These are phyloP conservation scores for Antheraea pernyi DNA, from an alignment of 1,140 invertebrate genomes.

Conservation along the genomic window DNA sequence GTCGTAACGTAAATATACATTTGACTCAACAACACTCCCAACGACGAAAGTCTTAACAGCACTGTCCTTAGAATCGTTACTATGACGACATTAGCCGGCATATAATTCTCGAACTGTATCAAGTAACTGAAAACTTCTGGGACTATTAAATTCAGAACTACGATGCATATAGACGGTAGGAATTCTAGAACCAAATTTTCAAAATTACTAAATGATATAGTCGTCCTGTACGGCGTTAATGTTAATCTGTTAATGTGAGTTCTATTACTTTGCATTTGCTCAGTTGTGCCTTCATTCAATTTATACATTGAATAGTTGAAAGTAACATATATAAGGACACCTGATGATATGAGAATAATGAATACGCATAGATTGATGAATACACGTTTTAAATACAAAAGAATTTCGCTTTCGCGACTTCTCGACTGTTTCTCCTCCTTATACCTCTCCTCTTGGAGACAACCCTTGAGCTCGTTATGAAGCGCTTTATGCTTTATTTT, in stretches of 20 bases:
- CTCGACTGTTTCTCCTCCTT: slow-evolving; percentile 85
- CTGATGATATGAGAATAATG: slow-evolving; percentile 80
- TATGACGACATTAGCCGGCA: slow-evolving; percentile 83
- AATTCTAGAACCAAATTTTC: slow-evolving; percentile 83
- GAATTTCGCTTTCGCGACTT: slow-evolving; percentile 83
- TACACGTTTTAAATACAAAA: slow-evolving; percentile 82
- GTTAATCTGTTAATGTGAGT: slow-evolving; percentile 20
- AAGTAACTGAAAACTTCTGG: slow-evolving; percentile 86
- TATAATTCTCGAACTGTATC: slow-evolving; percentile 87
- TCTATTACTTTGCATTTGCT: not conserved
- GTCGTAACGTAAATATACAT: slow-evolving; percentile 82
- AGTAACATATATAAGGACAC: slow-evolving; percentile 83
- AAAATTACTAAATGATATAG: slow-evolving; percentile 42
- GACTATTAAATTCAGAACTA: slow-evolving; percentile 86
- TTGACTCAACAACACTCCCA: slow-evolving; percentile 85
- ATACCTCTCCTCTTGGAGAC: slow-evolving; percentile 83
- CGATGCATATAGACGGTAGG: slow-evolving; percentile 87
- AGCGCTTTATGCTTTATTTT: slow-evolving; percentile 89
- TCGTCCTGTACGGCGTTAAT: slow-evolving; percentile 25
- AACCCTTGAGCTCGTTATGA: slow-evolving; percentile 87
- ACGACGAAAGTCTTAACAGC: slow-evolving; percentile 87
- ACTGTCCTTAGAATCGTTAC: slow-evolving; percentile 87
- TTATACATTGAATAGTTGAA: slow-evolving; percentile 82
- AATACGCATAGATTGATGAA: slow-evolving; percentile 86
- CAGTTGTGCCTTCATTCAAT: slow-evolving; percentile 35